A percentile compares a stretch with the other conserved stretches of the same genome.
These are phyloP conservation scores for Spea bombifrons DNA, from an alignment of 2,113 vertebrate species.

Conservation along the genomic window DNA sequence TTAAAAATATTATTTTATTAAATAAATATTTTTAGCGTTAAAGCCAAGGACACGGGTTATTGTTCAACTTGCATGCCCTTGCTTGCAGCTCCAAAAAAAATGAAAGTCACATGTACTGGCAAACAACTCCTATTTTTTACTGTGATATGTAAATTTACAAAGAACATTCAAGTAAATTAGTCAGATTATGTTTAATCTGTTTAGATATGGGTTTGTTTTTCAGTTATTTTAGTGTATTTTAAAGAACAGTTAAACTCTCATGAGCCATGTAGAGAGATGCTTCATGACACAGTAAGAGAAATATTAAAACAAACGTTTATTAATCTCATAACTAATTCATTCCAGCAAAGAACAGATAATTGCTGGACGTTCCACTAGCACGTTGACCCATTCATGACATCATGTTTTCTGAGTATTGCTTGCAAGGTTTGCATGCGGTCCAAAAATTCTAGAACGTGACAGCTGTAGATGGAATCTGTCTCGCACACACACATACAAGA, in stretches of 20 bases:
- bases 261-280: neutral
- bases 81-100: too few relatives aligned
- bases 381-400: conserved; percentile 14
- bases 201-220: neutral
- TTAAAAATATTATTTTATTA: too few relatives aligned
- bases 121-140: too few relatives aligned
- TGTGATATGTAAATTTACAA: neutral
- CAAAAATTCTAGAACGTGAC: neutral
- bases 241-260: too few relatives aligned
- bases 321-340: neutral
- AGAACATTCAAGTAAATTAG: neutral
- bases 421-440: neutral
- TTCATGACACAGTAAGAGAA: neutral
- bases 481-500: too few relatives aligned
- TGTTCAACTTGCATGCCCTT: too few relatives aligned
- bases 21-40: too few relatives aligned
- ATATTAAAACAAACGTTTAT: neutral
- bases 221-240: neutral
- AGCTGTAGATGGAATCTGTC: neutral
- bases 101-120: too few relatives aligned
- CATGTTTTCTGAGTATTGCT: conserved; percentile 15
- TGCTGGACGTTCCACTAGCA: conserved; percentile 12
- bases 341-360: neutral
- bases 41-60: too few relatives aligned
- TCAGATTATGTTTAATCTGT: neutral